Evolutionary conservation across 2,888 invertebrate species (phyloP).

Genomic region (Dusona sp.): DNA sequence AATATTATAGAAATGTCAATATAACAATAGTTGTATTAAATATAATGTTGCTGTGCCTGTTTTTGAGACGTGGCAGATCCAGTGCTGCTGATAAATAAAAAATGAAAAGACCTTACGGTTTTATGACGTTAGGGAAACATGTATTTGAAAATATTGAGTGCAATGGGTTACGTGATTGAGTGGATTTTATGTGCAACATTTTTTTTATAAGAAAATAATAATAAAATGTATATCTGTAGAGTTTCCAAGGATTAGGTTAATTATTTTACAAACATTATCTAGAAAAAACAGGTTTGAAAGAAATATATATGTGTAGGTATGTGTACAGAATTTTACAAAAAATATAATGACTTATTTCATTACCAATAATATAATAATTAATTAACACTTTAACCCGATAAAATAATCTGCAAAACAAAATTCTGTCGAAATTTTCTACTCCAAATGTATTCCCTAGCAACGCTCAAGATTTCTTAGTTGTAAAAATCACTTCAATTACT

Average conservation of each 20-base stretch:
- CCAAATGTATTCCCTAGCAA: not conserved
- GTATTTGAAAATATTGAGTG: not conserved
- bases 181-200: not conserved
- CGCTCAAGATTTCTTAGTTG: not conserved
- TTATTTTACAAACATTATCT: not conserved
- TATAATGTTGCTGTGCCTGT: not conserved
- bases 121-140: too few relatives aligned
- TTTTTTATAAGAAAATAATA: not conserved
- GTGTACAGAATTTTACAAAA: not conserved
- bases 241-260: not conserved
- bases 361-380: not conserved
- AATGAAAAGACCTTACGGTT: not conserved
- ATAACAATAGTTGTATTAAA: too few relatives aligned
- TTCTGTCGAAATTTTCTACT: not conserved
- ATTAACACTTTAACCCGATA: too few relatives aligned
- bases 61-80: not conserved
- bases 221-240: not conserved
- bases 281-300: not conserved
- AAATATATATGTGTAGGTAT: not conserved
- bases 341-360: not conserved
- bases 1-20: not conserved
- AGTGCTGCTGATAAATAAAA: not conserved
- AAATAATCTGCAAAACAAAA: too few relatives aligned
- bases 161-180: not conserved
- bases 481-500: too few relatives aligned